Evolutionary conservation across 2,888 invertebrate species (phyloP).

Genomic region (Volucella inflata): DNA sequence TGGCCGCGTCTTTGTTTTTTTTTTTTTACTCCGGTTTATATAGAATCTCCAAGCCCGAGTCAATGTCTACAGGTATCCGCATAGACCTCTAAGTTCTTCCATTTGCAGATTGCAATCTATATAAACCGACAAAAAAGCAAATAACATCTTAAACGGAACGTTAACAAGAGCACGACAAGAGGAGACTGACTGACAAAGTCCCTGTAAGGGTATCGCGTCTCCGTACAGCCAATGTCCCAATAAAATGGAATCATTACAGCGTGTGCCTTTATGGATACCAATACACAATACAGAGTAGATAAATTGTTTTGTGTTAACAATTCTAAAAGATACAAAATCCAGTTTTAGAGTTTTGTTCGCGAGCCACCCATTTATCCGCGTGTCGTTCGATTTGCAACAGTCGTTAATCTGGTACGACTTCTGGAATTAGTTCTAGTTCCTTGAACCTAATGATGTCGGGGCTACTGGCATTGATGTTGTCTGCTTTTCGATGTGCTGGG

Average conservation of each 20-base stretch:
- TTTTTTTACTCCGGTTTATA: neutral
- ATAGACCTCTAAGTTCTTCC: neutral
- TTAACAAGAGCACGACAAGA: constrained; percentile 48
- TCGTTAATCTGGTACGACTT: constrained; percentile 63
- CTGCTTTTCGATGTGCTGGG: constrained; percentile 19
- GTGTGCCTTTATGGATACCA: constrained; percentile 36
- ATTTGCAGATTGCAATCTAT: neutral
- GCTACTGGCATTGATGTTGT: constrained; percentile 47
- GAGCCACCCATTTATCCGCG: constrained; percentile 61
- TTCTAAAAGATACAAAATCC: constrained; percentile 12
- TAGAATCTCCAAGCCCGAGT: constrained; percentile 13
- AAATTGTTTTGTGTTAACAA: constrained; percentile 38
- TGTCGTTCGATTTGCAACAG: constrained; percentile 56
- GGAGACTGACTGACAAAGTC: constrained; percentile 23
- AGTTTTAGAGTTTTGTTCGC: constrained; percentile 3
- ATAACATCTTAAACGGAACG: constrained; percentile 38
- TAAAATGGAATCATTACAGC: constrained; percentile 54
- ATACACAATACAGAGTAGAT: constrained; percentile 56
- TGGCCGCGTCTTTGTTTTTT: constrained; percentile 1
- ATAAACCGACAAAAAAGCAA: constrained; percentile 2
- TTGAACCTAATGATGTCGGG: constrained; percentile 67
- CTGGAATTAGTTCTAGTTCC: constrained; percentile 71
- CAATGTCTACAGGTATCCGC: neutral
- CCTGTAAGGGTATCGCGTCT: constrained; percentile 35
- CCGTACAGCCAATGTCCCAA: constrained; percentile 33